A percentile compares a stretch with the other conserved stretches of the same genome.
Evolutionary conservation across 1,140 invertebrate species (phyloP).

Genomic region (Leptopilina clavipes): DNA sequence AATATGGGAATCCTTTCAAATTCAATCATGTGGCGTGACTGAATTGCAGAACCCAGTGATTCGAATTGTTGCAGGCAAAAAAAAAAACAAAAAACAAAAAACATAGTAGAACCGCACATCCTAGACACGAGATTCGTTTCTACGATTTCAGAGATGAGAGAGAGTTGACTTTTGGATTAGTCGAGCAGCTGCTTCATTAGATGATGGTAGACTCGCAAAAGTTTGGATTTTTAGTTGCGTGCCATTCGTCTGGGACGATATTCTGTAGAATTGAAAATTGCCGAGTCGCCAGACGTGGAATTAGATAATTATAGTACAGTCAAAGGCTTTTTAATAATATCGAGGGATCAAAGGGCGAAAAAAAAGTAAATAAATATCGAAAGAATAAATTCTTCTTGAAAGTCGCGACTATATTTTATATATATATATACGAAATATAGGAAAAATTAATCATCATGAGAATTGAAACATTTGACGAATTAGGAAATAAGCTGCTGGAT

Average conservation of each 20-base stretch:
- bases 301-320: slow-evolving; percentile 20
- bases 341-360: neutral
- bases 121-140: slow-evolving; percentile 30
- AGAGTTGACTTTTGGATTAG: slow-evolving; percentile 21
- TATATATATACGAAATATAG: no score
- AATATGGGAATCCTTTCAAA: neutral
- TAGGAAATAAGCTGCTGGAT: neutral
- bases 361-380: neutral
- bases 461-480: neutral
- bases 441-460: no score
- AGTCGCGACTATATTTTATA: no score
- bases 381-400: neutral
- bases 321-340: slow-evolving; percentile 25
- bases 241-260: slow-evolving; percentile 5
- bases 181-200: slow-evolving; percentile 29
- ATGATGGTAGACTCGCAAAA: slow-evolving; percentile 28
- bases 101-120: no score
- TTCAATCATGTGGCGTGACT: neutral
- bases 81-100: neutral
- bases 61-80: neutral
- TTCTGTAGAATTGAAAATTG: slow-evolving; percentile 31
- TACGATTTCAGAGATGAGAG: slow-evolving; percentile 8
- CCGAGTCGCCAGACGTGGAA: slow-evolving; percentile 18
- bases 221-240: slow-evolving; percentile 1
- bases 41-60: slow-evolving; percentile 13